These are phyloP conservation scores for Sphenodon punctatus DNA, from an alignment of 2,797 vertebrate genomes.

Conservation along the genomic window DNA sequence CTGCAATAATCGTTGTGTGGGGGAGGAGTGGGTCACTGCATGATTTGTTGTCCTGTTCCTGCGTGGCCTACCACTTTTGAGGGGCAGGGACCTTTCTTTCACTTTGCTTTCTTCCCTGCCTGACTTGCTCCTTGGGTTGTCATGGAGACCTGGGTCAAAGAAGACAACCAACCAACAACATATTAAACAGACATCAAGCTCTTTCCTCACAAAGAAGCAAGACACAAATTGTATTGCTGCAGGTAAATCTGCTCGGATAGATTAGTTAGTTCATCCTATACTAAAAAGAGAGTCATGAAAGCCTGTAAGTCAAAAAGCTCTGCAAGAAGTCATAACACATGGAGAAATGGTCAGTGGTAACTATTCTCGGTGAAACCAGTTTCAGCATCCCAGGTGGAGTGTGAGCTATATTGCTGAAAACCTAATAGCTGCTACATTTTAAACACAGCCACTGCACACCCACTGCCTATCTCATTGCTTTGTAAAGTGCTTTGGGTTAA, in stretches of 20 bases:
- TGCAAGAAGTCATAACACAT: neutral
- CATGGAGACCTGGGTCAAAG: conserved; percentile 35
- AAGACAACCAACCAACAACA: neutral
- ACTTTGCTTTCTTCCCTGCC: conserved; percentile 10
- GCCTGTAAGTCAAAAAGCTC: too few relatives aligned
- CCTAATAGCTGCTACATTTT: neutral
- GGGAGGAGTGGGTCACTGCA: conserved; percentile 36
- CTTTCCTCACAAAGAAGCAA: neutral
- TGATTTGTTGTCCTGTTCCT: conserved; percentile 51
- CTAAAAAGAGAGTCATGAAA: too few relatives aligned
- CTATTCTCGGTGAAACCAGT: neutral
- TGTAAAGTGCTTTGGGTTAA: neutral
- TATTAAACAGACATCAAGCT: neutral
- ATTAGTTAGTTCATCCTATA: too few relatives aligned
- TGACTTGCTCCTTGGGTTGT: conserved; percentile 19
- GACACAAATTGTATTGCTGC: neutral
- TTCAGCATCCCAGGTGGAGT: neutral
- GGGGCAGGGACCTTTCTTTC: conserved; percentile 15
- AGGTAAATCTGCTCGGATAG: neutral
- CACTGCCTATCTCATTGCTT: neutral
- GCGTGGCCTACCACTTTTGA: conserved; percentile 24
- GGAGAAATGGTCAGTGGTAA: too few relatives aligned
- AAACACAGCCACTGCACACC: neutral
- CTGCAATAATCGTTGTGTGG: conserved; percentile 29
- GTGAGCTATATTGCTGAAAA: neutral